Conservation (phyloP, 1,140 invertebrate species). For the Belonocnema kinseyi region DNA sequence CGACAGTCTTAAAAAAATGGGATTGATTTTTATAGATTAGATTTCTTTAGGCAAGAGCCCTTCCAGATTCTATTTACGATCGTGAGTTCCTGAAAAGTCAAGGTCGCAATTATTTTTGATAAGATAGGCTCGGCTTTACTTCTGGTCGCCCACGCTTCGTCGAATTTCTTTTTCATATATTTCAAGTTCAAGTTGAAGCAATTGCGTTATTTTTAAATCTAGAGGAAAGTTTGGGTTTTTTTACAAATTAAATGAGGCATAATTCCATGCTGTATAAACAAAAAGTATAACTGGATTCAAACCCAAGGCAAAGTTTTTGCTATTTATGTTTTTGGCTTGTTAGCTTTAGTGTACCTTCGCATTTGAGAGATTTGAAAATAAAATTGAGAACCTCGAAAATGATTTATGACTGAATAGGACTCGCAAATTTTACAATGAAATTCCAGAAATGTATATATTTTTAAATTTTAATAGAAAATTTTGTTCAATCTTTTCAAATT, state of each 20-base stretch:
- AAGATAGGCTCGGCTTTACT: background rate
- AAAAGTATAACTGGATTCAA: background rate
- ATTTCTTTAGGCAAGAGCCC: too few relatives aligned
- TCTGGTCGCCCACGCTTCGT: too few relatives aligned
- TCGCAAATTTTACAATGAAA: background rate
- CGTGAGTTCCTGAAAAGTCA: background rate
- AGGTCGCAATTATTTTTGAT: constrained; percentile 1
- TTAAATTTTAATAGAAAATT: too few relatives aligned
- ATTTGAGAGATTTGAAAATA: background rate
- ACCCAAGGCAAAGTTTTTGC: background rate
- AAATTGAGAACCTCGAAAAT: background rate
- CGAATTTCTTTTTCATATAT: too few relatives aligned
- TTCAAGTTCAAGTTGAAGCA: too few relatives aligned
- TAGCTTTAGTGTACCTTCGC: background rate
- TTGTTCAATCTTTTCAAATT: too few relatives aligned
- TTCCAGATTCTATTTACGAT: background rate
- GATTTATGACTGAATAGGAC: background rate
- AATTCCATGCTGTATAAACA: too few relatives aligned
- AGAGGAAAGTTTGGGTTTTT: too few relatives aligned
- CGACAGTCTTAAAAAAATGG: background rate
- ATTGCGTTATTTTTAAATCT: too few relatives aligned
- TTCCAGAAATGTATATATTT: too few relatives aligned
- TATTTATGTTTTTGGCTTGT: constrained; percentile 17
- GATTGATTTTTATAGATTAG: background rate
- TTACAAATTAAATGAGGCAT: too few relatives aligned